Conservation (phyloP, 2,888 invertebrate genomes). For the Drosophila diplacantha region DNA sequence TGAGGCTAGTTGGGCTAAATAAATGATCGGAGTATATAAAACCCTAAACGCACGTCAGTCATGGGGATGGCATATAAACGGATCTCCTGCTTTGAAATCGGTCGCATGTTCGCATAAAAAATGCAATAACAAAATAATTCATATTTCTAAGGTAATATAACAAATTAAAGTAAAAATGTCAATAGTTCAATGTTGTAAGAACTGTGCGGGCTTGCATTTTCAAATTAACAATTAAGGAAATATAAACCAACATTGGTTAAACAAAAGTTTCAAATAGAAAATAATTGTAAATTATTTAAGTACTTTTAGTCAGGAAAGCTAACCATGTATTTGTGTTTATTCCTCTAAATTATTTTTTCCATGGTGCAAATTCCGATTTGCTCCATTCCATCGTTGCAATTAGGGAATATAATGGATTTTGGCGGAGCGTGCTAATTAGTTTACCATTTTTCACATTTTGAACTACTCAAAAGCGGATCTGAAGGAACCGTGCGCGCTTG, state of each 20-base stretch:
- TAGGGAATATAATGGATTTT: background rate
- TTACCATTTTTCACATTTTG: background rate
- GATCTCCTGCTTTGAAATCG: background rate
- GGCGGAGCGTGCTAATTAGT: background rate
- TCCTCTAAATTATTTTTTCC: slow-evolving; percentile 14
- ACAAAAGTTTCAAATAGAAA: slow-evolving; percentile 15
- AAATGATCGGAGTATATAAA: slow-evolving; percentile 12
- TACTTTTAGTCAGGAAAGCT: slow-evolving; percentile 43
- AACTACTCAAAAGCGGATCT: background rate
- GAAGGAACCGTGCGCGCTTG: background rate
- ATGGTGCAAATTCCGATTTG: background rate
- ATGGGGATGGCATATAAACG: slow-evolving; percentile 11
- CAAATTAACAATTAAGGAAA: slow-evolving; percentile 28
- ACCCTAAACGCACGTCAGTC: slow-evolving; percentile 2
- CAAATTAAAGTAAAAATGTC: background rate
- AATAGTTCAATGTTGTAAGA: slow-evolving; percentile 2
- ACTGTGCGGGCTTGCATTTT: slow-evolving; percentile 48
- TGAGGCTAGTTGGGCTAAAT: slow-evolving; percentile 3
- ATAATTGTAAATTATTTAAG: slow-evolving; percentile 57
- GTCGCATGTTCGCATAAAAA: background rate
- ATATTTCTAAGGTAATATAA: background rate
- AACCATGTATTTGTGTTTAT: slow-evolving; percentile 24
- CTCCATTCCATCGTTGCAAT: too few relatives aligned
- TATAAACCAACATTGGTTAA: slow-evolving; percentile 12
- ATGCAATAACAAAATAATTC: background rate